These are phyloP conservation scores for Otocyon megalotis DNA, from an alignment of 2,113 vertebrate species.

Conservation along the genomic window DNA sequence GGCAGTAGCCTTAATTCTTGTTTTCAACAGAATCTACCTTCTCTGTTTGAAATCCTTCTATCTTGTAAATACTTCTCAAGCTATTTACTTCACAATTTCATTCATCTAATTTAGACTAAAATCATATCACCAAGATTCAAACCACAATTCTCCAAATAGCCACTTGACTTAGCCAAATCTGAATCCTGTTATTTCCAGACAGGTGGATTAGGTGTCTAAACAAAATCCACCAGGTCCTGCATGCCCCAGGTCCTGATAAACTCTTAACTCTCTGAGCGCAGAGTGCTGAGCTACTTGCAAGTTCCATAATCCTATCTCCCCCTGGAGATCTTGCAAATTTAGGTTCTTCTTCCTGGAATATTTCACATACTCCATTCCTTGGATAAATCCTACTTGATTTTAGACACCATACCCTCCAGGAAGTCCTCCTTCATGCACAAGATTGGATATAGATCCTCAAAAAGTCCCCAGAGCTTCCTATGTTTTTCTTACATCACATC, in stretches of 20 bases:
- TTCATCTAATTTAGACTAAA: background rate
- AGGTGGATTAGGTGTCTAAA: no score
- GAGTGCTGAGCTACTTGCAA: no score
- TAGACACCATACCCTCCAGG: background rate
- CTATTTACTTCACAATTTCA: background rate
- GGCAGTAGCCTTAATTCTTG: background rate
- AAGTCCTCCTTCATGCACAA: background rate
- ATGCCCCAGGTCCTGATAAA: background rate
- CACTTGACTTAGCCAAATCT: background rate
- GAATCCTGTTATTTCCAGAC: background rate
- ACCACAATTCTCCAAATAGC: background rate
- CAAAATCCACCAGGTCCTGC: background rate
- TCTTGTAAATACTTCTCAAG: background rate
- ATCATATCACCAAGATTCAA: background rate
- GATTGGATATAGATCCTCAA: background rate
- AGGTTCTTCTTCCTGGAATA: background rate
- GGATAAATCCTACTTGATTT: background rate
- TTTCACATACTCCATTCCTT: background rate
- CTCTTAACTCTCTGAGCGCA: background rate
- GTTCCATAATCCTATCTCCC: background rate
- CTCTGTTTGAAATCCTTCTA: background rate
- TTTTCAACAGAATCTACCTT: background rate
- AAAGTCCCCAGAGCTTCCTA: no score
- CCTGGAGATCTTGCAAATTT: background rate
- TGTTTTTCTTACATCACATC: no score